Evolutionary conservation across 2,888 invertebrate genomes (phyloP).

Genomic region (Lochmaea crataegi): DNA sequence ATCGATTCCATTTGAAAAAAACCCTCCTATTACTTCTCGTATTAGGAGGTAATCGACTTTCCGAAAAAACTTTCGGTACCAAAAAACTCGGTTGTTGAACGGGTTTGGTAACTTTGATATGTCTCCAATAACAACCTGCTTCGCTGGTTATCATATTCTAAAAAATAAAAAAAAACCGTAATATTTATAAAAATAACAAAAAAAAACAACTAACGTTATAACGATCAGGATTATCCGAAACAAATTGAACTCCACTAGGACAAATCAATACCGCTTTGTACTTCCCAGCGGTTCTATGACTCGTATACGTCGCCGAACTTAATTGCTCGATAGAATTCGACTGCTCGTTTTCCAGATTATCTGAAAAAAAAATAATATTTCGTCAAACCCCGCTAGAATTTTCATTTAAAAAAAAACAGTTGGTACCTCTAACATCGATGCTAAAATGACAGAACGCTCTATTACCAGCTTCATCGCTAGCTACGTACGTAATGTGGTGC

Average conservation of each 20-base stretch:
- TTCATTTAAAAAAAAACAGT: too few relatives aligned
- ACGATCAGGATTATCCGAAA: constrained; percentile 54
- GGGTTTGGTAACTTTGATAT: constrained; percentile 55
- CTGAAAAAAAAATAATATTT: constrained; percentile 37
- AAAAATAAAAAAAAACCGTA: constrained; percentile 37
- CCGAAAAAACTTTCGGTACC: constrained; percentile 49
- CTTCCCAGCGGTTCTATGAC: constrained; percentile 41
- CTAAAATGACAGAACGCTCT: constrained; percentile 74
- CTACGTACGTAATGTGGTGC: constrained; percentile 74
- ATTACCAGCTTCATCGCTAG: constrained; percentile 73
- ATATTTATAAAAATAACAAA: neutral
- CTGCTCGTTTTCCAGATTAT: constrained; percentile 43
- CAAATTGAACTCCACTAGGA: constrained; percentile 60
- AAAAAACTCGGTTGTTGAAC: constrained; percentile 49
- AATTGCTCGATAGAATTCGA: constrained; percentile 42
- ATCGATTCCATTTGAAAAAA: constrained; percentile 50
- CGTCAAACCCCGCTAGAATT: too few relatives aligned
- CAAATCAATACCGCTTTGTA: constrained; percentile 61
- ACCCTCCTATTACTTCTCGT: constrained; percentile 46
- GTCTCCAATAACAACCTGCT: constrained; percentile 60
- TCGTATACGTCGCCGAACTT: constrained; percentile 38
- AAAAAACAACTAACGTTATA: constrained; percentile 53
- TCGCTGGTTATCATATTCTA: constrained; percentile 54
- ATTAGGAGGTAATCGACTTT: constrained; percentile 52
- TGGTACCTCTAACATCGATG: constrained; percentile 70